phyloP scores from a whole-genome alignment of 2,888 invertebrate genomes.

The Laspeyria flexula region DNA sequence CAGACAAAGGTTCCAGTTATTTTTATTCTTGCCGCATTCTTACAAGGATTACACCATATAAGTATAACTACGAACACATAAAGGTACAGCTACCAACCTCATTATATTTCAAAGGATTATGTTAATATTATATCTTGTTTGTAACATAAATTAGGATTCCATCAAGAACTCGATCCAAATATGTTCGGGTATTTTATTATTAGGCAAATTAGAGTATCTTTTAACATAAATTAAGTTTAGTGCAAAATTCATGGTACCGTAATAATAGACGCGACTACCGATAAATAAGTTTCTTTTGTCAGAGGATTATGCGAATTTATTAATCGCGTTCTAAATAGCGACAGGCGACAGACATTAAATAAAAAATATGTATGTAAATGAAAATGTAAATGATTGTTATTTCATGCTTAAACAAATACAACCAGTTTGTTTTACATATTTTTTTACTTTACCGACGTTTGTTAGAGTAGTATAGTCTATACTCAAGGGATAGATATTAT shows the following conservation, averaged over 20 bases:
- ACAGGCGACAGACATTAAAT: not conserved
- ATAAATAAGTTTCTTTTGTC: not conserved
- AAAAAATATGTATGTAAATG: too few species aligned
- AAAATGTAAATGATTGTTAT: too few species aligned
- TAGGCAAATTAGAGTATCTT: slow-evolving; percentile 7
- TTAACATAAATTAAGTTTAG: slow-evolving; percentile 8
- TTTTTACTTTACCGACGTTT: too few species aligned
- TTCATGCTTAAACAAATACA: too few species aligned
- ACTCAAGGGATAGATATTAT: too few species aligned
- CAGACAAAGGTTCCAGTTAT: too few species aligned
- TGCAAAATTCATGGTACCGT: not conserved
- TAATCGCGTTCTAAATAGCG: not conserved
- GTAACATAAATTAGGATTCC: slow-evolving; percentile 23
- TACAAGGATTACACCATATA: slow-evolving; percentile 6
- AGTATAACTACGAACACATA: too few species aligned
- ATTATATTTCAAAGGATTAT: slow-evolving; percentile 27
- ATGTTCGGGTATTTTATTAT: slow-evolving; percentile 9
- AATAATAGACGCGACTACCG: not conserved
- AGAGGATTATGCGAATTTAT: not conserved
- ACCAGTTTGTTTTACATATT: too few species aligned
- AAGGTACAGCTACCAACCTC: too few species aligned
- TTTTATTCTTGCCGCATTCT: slow-evolving; percentile 10
- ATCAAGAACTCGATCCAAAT: slow-evolving; percentile 13
- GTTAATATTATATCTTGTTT: slow-evolving; percentile 22
- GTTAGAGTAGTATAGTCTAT: too few species aligned